Evolutionary conservation across 1,140 invertebrate genomes (phyloP), one percentile per base, ranked within the genome.

Genomic region (Drusus annulatus): DNA sequence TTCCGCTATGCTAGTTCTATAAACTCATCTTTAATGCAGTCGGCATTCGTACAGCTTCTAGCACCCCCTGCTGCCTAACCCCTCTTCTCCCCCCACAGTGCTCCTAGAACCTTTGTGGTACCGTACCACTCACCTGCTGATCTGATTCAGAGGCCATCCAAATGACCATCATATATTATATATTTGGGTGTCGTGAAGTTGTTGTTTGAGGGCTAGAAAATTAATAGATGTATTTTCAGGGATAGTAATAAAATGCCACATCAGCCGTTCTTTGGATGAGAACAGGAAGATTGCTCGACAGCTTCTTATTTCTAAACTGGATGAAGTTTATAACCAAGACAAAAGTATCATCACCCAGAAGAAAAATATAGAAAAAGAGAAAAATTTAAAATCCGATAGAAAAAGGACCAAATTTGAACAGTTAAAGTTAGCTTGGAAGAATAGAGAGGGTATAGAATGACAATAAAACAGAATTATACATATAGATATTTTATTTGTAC

Each of bases 171-270:
- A n/a, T n/a, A n/a, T n/a, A n/a, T n/a, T n/a, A n/a, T n/a, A n/a
- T n/a, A n/a, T n/a, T n/a, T n/a, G n/a, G n/a, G n/a, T n/a, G n/a
- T n/a, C n/a, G n/a, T n/a, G n/a, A n/a, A 28, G 5, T 2, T 45
- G 36, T 17, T 60, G 8, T 21, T 6, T 19, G 16, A 7, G 54
- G 54, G 54, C 17, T 28, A 23, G 31, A 65, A 4, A 25, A 65
- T 28, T 15, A 21, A 63, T 68, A 28, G 19, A 68, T 68, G 31
- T 19, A n/a, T 69, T 85, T 85, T 50, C 81, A 90, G 94, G 94
- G 68, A 88, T 95, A 54, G 90, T 94, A 45, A 91, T 97, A 1
- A 96, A 97, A 90, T 95, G 95, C 84, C 96, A 98, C 85, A 89
- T 93, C 83, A 93, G 94, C 19, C 91, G 96, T 85, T 94, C 92